phyloP scores from a whole-genome alignment of 2,797 vertebrate genomes.

The Zalophus californianus region DNA sequence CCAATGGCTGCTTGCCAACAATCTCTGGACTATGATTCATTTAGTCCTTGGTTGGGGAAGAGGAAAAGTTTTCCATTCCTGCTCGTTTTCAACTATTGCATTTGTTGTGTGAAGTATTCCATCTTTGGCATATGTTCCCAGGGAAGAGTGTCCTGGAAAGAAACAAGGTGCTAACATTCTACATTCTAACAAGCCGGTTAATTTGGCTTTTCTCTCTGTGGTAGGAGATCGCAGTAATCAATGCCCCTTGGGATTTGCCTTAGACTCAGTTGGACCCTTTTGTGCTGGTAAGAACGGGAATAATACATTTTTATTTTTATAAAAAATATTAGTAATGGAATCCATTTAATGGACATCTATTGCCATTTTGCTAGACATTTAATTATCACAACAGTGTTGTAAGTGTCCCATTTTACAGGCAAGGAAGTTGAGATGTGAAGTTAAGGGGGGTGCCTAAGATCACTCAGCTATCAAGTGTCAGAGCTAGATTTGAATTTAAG shows the following conservation, averaged over 20 bases:
- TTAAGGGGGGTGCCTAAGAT: not conserved
- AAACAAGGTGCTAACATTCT: conserved; percentile 11
- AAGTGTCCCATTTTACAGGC: not conserved
- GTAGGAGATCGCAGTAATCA: conserved; percentile 96
- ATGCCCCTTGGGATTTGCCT: conserved; percentile 94
- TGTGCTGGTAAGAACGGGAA: conserved; percentile 91
- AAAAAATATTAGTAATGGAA: not conserved
- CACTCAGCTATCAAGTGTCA: not conserved
- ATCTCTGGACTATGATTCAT: conserved; percentile 45
- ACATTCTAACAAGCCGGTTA: conserved; percentile 51
- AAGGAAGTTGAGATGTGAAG: not conserved
- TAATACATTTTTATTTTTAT: not conserved
- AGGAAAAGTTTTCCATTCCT: not conserved
- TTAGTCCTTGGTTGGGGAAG: not conserved
- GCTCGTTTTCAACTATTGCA: conserved; percentile 35
- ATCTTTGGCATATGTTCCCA: not conserved
- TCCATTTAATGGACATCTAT: not conserved
- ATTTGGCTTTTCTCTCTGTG: conserved; percentile 52
- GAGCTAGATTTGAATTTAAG: not conserved
- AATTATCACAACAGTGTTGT: not conserved
- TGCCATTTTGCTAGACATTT: not conserved
- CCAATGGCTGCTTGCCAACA: not conserved
- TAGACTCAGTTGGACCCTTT: conserved; percentile 93
- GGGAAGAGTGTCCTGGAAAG: not conserved
- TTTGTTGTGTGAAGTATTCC: not conserved